These are phyloP conservation scores for Crossaster papposus DNA, from an alignment of 53 echinoderm and acorn worm genomes.

Conservation along the genomic window DNA sequence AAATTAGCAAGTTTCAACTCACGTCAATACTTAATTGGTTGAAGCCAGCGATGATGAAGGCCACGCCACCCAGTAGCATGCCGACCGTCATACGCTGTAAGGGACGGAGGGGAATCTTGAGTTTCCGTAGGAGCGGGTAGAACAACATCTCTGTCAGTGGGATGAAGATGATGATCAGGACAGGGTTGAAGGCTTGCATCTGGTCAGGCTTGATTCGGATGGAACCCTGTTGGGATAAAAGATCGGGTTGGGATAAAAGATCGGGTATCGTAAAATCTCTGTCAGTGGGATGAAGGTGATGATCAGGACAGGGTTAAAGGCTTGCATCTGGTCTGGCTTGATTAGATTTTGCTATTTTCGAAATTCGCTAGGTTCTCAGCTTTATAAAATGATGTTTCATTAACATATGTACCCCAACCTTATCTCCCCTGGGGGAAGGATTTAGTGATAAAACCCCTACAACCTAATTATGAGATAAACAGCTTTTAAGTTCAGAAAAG, in stretches of 20 bases:
- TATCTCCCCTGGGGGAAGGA: too few species aligned
- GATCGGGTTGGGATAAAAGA: too few species aligned
- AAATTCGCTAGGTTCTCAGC: too few species aligned
- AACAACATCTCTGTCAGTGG: conserved; percentile 84
- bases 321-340: conserved; percentile 99
- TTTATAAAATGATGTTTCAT: too few species aligned
- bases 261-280: conserved; percentile 82
- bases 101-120: conserved; percentile 84
- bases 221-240: conserved; percentile 68
- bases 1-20: conserved; percentile 18
- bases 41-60: conserved; percentile 80
- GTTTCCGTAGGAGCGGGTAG: conserved; percentile 78
- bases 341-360: too few species aligned
- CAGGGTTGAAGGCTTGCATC: conserved; percentile 96
- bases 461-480: too few species aligned
- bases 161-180: conserved; percentile 89
- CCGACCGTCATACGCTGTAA: conserved; percentile 86
- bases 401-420: too few species aligned
- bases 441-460: too few species aligned
- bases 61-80: conserved; percentile 80
- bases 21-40: conserved; percentile 90
- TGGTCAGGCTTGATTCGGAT: conserved; percentile 93
- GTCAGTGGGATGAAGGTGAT: conserved; percentile 73
- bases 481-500: too few species aligned
- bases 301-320: conserved; percentile 91